phyloP scores from a whole-genome alignment of 2,888 invertebrate genomes.

The Buathra laborator region DNA sequence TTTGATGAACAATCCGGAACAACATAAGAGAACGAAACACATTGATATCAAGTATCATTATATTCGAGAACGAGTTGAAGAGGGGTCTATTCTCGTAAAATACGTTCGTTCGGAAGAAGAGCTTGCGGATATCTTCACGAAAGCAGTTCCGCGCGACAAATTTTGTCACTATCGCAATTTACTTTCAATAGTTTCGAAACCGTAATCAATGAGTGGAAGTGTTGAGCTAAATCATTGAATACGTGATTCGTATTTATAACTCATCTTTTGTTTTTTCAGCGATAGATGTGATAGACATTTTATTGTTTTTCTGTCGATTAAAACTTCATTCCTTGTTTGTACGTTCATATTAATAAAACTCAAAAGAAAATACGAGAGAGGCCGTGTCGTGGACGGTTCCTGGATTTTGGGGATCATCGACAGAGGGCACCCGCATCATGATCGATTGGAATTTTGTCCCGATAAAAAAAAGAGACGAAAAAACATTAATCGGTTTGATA shows the following conservation, averaged over 20 bases:
- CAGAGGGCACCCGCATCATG: slow-evolving; percentile 27
- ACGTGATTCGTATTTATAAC: too few relatives aligned
- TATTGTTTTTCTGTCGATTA: too few relatives aligned
- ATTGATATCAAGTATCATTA: slow-evolving; percentile 46
- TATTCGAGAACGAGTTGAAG: slow-evolving; percentile 8
- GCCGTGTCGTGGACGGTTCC: slow-evolving; percentile 34
- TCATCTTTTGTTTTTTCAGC: too few relatives aligned
- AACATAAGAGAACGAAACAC: slow-evolving; percentile 25
- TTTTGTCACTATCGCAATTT: neutral
- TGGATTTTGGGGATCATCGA: slow-evolving; percentile 50
- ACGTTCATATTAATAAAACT: too few relatives aligned
- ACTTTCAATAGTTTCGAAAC: neutral
- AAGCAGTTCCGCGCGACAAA: neutral
- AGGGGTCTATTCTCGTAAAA: neutral
- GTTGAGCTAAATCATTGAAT: too few relatives aligned
- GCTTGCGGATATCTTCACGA: neutral
- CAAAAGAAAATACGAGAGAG: slow-evolving; percentile 45
- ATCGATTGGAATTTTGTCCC: slow-evolving; percentile 34
- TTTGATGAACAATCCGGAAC: neutral
- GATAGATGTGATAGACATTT: too few relatives aligned
- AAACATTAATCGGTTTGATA: too few relatives aligned
- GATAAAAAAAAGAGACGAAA: neutral
- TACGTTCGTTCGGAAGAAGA: neutral
- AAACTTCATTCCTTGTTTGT: too few relatives aligned
- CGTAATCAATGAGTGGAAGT: too few relatives aligned